Percentiles rank a stretch among this genome's conserved stretches.
Evolutionary conservation across 2,888 invertebrate genomes (phyloP).

Genomic region (Lasioglossum figueresi): DNA sequence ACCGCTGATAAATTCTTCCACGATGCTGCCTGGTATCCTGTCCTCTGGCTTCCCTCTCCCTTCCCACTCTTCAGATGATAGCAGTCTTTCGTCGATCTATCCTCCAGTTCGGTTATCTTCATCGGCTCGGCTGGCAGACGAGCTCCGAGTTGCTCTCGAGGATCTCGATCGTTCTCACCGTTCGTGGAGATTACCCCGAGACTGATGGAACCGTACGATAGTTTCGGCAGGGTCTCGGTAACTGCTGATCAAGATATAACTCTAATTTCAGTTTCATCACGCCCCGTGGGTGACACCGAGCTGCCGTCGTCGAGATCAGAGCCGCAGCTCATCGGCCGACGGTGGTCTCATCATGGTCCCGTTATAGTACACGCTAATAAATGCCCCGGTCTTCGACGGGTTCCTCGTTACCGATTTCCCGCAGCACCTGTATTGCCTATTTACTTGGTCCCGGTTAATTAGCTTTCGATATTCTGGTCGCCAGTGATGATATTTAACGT

Average conservation of each 20-base stretch:
- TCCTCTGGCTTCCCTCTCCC: neutral
- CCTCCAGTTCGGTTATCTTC: neutral
- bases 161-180: neutral
- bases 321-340: neutral
- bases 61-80: neutral
- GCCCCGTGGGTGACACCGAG: neutral
- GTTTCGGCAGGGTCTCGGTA: neutral
- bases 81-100: conserved; percentile 9
- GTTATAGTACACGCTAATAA: neutral
- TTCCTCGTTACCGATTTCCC: neutral
- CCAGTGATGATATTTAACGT: neutral
- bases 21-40: neutral
- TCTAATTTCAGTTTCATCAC: conserved; percentile 29
- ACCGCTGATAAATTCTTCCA: conserved; percentile 29
- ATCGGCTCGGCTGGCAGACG: neutral
- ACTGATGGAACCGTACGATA: conserved; percentile 5
- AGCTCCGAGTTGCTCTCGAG: neutral
- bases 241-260: conserved; percentile 22
- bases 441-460: neutral
- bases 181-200: neutral
- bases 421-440: neutral
- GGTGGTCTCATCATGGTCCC: neutral
- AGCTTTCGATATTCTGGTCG: neutral
- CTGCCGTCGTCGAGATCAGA: neutral
- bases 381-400: neutral